Base-by-base conservation (phyloP, 1,140 invertebrate species). In the Limonius californicus region DNA sequence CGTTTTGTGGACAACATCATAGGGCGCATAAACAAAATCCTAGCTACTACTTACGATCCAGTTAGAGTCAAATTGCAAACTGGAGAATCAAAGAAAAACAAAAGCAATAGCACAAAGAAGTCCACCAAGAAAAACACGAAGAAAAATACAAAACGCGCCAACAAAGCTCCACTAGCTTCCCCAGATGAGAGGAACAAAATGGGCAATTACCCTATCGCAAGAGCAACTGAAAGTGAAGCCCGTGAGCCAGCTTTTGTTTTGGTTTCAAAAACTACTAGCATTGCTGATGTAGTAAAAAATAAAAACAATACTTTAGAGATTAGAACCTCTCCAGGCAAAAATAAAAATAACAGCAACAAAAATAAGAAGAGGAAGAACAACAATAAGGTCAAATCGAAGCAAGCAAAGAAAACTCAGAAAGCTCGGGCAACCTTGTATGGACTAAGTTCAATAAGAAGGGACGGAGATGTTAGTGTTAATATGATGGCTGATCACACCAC, bases 1-100 rank as follows among this genome's bases (percentile, higher is more conserved):
- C 84, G 84, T 66, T 92, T 90, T 72, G 86, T 92, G 30, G 90
- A 92, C 74, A 89, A 84, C 64, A 89, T 91, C 65, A 80, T 92
- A 43, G 84, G 83, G 20, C 83, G 88, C 62, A 90, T 92, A 72
- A 92, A 92, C 75, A 84, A 85, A 65, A 88, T 91, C 50, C 76
- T 92, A 47, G 80, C 84, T 9, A 82, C 84, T 45, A 89, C 87
- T 45, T 92, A 91, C 72, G 89, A 92, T 74, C 90, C 90, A 0
- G 90, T 92, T 32, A 89, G 86, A 47, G 89, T 92, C 0, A 87
- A 88, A 70, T 75, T 92, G n/a, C 83, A 87, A 42, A 85, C 82
- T 4, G 79, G 83, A 8, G 81, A 80, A 53, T 71, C 77, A 14
- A 76, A 74, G 39, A 72, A 67, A 66, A 67, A 27, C 64, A 54